Evolutionary conservation across 37 sponge, comb jelly and placozoan genomes (phyloP).

Genomic region (Ephydatia muelleri): DNA sequence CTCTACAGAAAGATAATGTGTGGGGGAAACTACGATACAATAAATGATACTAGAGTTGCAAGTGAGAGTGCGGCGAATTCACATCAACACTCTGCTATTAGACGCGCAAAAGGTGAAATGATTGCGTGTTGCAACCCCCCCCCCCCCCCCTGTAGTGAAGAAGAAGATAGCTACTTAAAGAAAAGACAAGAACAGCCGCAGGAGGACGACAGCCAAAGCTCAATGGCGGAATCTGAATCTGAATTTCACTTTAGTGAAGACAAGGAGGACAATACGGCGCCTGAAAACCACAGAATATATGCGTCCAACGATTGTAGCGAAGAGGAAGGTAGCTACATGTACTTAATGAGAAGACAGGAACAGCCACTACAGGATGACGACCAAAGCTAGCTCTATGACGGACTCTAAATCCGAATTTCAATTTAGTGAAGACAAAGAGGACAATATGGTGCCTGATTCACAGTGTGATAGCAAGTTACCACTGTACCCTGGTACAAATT

Average conservation of each 20-base stretch:
- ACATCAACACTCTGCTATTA: neutral
- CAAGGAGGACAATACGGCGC: neutral
- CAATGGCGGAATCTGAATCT: neutral
- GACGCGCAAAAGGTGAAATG: neutral
- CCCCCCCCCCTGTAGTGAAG: conserved; percentile 1
- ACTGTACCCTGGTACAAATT: conserved; percentile 1
- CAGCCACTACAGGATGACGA: neutral
- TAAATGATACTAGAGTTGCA: neutral
- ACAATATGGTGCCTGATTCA: neutral
- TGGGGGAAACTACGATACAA: neutral
- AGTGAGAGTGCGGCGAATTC: neutral
- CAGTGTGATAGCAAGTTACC: neutral
- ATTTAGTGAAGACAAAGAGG: neutral
- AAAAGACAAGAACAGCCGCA: neutral
- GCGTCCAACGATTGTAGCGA: neutral
- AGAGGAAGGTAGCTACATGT: neutral
- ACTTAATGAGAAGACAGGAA: conserved; percentile 1
- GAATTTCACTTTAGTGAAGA: neutral
- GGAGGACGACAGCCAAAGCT: conserved; percentile 1
- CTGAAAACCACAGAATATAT: neutral
- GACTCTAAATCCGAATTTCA: neutral
- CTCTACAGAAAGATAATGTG: neutral
- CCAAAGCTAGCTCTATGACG: neutral
- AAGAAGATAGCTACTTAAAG: neutral
- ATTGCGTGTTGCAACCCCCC: too few species aligned